Evolutionary conservation across 1,140 invertebrate genomes (phyloP), one percentile per base, ranked within the genome.

Genomic region (Drosophila parabipectinata): DNA sequence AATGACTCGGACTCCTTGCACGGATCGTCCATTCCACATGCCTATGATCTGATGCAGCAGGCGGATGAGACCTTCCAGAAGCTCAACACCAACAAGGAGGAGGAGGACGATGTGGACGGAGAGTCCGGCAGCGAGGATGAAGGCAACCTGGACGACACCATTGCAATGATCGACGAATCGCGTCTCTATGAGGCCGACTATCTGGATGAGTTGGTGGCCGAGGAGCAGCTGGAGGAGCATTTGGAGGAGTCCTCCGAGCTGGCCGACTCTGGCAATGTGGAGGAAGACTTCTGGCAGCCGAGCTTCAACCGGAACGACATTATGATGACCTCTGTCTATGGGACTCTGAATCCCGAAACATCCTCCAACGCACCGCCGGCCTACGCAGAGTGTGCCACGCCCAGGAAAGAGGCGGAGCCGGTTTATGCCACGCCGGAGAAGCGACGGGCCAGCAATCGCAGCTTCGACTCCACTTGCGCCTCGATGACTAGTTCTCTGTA

Each of bases 311-410:
- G 81, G 12, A 89, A 82, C 21, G 90, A 91, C 45, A 90, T 91
- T 32, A 91, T 91, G 90, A 91, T 89, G 67, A 91, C 88, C n/a
- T 91, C 90, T 0, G 91, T 91, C 34, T 91, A 91, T 50, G 90
- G 90, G 44, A 76, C 88, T 1, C 73, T 91, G 0, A 91, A 91
- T 89, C 90, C 2, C 72, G 89, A 90, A 18, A 51, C 72, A 15
- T 72, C 66, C 0, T 44, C 78, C 8, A 34, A 26, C 21, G 59
- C 28, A 9, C 28, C 59, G 7, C 54, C 54, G 10, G 14, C 55
- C 6, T 74, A 67, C 39, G 21, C 41, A n/a, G 57, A 77, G 8
- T 45, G 61, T 15, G 18, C 26, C 24, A 63, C 73, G 24, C 82
- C 75, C 45, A 64, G 50, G 2, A 88, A 88, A 61, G 53, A 62